Base-by-base conservation (phyloP, 2,888 invertebrate genomes). In the Cotesia congregata region DNA sequence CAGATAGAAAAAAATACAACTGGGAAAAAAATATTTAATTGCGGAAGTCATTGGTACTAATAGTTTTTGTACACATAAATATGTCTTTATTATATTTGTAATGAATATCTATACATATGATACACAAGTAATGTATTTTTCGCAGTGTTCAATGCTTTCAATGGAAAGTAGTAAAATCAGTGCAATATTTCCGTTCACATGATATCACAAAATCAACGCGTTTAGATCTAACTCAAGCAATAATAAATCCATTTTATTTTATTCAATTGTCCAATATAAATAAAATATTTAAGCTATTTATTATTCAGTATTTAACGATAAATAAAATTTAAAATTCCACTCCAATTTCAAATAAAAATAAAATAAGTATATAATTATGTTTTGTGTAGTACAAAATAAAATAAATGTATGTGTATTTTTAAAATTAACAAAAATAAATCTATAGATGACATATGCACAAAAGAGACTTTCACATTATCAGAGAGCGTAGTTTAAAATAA, bases 41-140 rank as follows among this genome's bases (percentile, higher is more conserved):
- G 64, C 20, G 62, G 41, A 40, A 72, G 70, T 70, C 70, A 70
- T 70, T 30, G 60, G 60, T 30, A n/a, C 59, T 70, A 70, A 70
- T 70, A 30, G 59, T 38, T 59, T 70, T 30, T 6, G 70, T 20
- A n/a, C 17, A 60, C n/a, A n/a, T 70, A 30, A 38, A 59, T 12
- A 59, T 30, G 59, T 59, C 5, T 38, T 20, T 30, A 30, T 20
- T 30, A 30, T 59, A 60, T 59, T 70, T 15, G 70, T 30, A 50
- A n/a, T 12, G 60, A 20, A 30, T 59, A 40, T 41, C 17, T 30
- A 41, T 65, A 15, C 67, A 30, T 40, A 20, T 40, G 7, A 50
- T 50, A 50, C 9, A 50, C 7, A 50, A 50, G 12, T 12, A 7
- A 50, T 50, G 50, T 50, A 50, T 50, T 50, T 9, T 50, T 50